These are phyloP conservation scores for Drosophila triauraria DNA, from an alignment of 1,140 invertebrate species.

Conservation along the genomic window DNA sequence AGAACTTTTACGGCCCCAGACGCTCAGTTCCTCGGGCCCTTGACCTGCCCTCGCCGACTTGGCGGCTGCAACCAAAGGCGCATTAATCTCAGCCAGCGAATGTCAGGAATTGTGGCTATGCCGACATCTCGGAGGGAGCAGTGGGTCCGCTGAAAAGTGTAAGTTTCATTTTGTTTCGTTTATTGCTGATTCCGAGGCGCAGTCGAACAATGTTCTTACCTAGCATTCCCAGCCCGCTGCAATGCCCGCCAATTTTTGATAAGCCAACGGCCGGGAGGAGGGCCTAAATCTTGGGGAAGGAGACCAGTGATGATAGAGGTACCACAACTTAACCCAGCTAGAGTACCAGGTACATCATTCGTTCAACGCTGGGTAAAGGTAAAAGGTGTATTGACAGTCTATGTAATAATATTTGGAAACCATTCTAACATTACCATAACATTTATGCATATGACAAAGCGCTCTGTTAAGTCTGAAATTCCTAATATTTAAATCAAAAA, in stretches of 20 bases:
- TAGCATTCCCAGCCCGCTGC: constrained; percentile 62
- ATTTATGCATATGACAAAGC: too few species aligned
- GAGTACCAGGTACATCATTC: background rate
- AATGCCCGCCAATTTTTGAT: constrained; percentile 68
- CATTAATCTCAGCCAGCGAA: constrained; percentile 80
- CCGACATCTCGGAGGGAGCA: constrained; percentile 44
- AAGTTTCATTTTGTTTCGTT: constrained; percentile 79
- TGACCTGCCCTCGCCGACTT: constrained; percentile 48
- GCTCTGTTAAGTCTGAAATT: too few species aligned
- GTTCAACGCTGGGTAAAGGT: background rate
- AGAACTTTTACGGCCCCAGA: constrained; percentile 50
- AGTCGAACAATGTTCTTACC: constrained; percentile 66
- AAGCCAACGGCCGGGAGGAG: constrained; percentile 36
- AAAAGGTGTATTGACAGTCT: too few species aligned
- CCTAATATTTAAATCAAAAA: too few species aligned
- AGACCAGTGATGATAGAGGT: constrained; percentile 15
- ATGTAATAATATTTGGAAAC: too few species aligned
- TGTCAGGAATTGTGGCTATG: constrained; percentile 83
- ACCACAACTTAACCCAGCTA: too few species aligned
- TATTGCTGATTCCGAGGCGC: constrained; percentile 52
- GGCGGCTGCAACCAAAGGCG: constrained; percentile 79
- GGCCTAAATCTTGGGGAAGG: background rate
- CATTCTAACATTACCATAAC: too few species aligned
- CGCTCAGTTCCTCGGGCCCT: constrained; percentile 37
- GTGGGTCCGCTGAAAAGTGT: constrained; percentile 68